These are phyloP conservation scores for Pygmarrhopalites habei DNA, from an alignment of 1,140 invertebrate genomes.

Conservation along the genomic window DNA sequence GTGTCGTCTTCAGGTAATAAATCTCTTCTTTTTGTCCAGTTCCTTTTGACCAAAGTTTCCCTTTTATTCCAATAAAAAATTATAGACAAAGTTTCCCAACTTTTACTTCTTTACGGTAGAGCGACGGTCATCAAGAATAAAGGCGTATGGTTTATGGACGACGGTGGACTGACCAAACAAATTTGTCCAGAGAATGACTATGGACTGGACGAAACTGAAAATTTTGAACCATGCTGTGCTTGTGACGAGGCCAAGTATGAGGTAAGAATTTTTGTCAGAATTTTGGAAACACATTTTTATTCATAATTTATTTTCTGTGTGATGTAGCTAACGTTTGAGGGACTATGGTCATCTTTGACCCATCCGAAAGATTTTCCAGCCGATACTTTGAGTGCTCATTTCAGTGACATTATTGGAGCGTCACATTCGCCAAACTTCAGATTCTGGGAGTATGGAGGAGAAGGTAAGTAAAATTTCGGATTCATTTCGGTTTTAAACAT, in stretches of 20 bases:
- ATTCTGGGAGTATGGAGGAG: conserved; percentile 88
- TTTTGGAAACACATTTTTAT: neutral
- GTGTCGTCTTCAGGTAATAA: conserved; percentile 49
- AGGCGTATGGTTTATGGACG: conserved; percentile 81
- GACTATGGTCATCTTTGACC: conserved; percentile 89
- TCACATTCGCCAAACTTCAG: conserved; percentile 82
- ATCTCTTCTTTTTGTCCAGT: no score
- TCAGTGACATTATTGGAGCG: conserved; percentile 95
- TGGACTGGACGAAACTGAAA: conserved; percentile 47
- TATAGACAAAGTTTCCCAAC: no score
- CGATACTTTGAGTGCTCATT: conserved; percentile 86
- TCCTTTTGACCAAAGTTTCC: no score
- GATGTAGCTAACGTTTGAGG: conserved; percentile 81
- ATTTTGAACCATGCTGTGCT: conserved; percentile 61
- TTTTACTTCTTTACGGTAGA: conserved; percentile 45
- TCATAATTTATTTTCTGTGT: conserved; percentile 4
- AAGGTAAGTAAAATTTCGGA: no score
- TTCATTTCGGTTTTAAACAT: no score
- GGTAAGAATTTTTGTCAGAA: conserved; percentile 47
- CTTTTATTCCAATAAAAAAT: no score
- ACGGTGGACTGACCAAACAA: conserved; percentile 68
- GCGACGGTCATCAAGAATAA: conserved; percentile 80
- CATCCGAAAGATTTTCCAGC: conserved; percentile 94
- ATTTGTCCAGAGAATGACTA: conserved; percentile 68
- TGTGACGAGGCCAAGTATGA: conserved; percentile 87